Evolutionary conservation across 2,888 invertebrate species (phyloP).

Genomic region (Spialia ferax): DNA sequence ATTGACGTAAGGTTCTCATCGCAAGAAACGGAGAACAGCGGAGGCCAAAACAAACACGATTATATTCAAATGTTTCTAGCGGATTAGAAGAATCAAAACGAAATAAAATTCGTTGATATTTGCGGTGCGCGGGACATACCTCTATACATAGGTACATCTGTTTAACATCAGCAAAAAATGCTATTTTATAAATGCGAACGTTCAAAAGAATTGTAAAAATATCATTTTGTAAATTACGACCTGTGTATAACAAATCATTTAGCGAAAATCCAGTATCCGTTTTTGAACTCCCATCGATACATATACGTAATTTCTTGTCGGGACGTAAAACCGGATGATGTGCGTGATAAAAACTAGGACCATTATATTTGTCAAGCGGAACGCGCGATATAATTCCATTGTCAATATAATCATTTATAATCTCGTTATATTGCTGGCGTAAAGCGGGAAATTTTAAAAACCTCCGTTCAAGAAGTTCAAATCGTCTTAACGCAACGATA

Average conservation of each 20-base stretch:
- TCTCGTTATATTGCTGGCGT: constrained; percentile 12
- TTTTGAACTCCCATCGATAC: constrained; percentile 38
- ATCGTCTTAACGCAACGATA: not conserved
- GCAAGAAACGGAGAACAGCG: constrained; percentile 36
- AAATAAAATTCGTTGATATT: not conserved
- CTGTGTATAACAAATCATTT: constrained; percentile 41
- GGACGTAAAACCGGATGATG: constrained; percentile 37
- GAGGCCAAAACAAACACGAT: constrained; percentile 27
- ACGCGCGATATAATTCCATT: constrained; percentile 21
- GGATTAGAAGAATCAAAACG: not conserved
- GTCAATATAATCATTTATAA: constrained; percentile 26
- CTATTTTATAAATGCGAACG: constrained; percentile 41
- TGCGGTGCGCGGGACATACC: not conserved
- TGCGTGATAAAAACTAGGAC: constrained; percentile 11
- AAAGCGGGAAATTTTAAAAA: not conserved
- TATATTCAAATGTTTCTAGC: not conserved
- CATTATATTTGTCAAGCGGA: not conserved
- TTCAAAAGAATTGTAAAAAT: constrained; percentile 40
- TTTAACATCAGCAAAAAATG: constrained; percentile 41
- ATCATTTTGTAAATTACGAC: constrained; percentile 43
- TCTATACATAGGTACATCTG: constrained; percentile 42
- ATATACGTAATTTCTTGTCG: constrained; percentile 14
- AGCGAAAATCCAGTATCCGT: constrained; percentile 36
- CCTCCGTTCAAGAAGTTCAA: constrained; percentile 4
- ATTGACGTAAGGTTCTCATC: constrained; percentile 37